phyloP scores from a whole-genome alignment of 1,140 invertebrate genomes.

The Philotrypesis tridentata region DNA sequence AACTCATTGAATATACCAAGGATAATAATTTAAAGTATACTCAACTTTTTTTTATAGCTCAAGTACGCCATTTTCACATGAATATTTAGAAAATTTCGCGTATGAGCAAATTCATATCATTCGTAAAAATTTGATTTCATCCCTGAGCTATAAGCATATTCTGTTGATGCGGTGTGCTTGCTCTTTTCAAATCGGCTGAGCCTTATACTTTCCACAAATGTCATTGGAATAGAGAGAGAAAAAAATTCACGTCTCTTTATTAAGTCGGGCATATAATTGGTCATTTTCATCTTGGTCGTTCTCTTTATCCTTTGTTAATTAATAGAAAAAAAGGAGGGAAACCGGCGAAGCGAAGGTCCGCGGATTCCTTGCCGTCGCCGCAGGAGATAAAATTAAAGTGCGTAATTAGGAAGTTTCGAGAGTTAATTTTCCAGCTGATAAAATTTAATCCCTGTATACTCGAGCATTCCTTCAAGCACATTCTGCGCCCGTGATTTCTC shows the following conservation, averaged over 20 bases:
- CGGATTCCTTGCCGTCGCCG: background rate
- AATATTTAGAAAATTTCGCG: background rate
- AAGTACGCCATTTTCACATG: background rate
- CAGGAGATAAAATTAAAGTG: constrained; percentile 36
- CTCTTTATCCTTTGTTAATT: background rate
- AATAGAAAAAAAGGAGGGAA: background rate
- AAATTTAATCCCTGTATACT: constrained; percentile 23
- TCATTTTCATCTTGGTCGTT: background rate
- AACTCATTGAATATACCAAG: constrained; percentile 16
- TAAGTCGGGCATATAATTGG: constrained; percentile 1
- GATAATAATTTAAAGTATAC: constrained; percentile 11
- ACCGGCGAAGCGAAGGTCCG: no score
- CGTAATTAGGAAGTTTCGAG: constrained; percentile 35
- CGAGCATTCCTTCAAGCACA: background rate
- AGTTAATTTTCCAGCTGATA: constrained; percentile 34
- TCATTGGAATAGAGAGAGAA: background rate
- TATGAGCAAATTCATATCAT: background rate
- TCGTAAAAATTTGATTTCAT: background rate
- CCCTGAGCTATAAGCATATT: background rate
- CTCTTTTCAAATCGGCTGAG: background rate
- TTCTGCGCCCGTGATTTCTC: background rate
- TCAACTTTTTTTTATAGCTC: constrained; percentile 4
- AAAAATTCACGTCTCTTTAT: background rate
- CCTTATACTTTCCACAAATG: background rate
- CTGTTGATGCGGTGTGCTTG: background rate